Evolutionary conservation across 2,888 invertebrate species (phyloP), one percentile per base, ranked within the genome.

Genomic region (Lasius fuliginosus): DNA sequence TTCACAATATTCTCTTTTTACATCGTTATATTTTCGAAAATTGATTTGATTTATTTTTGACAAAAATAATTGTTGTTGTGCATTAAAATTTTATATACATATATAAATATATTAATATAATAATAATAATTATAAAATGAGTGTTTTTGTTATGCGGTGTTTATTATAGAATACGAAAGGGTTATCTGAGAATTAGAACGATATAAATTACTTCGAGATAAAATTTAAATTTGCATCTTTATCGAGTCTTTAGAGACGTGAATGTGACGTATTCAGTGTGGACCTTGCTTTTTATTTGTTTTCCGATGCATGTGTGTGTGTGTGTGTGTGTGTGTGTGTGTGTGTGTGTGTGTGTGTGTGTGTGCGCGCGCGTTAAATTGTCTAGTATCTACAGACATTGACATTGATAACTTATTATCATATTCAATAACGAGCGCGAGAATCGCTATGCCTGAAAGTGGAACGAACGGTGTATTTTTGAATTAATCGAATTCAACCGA

Each of bases 331-430:
- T 12, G 15, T 36, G 11, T 11, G 6, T 5, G 3, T 15, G 40
- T 9, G 15, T 60, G 18, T n/a, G 12, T 27, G 18, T 15, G n/a
- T 15, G 15, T 36, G 11, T 11, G 6, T 5, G 3, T 15, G 40
- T 9, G 15, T 12, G 23, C n/a, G n/a, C n/a, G n/a, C n/a, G 12
- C 18, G 27, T 56, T 42, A 46, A 30, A 46, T 49, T 49, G 64
- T 73, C 18, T 40, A 18, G 36, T 27, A 27, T 5, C 18, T 56
- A 40, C 56, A 68, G 56, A 42, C 77, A 68, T 77, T 77, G 77
- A 12, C 77, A 77, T 68, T 77, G 58, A 79, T 71, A 71, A 71
- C 68, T 58, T 30, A 40, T 30, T 46, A 79, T 60, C 42, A 15
- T 1, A 1, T 11, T 46, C 46, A 71, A 69, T 71, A 46, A 81